Conservation (phyloP, 2,797 vertebrate species). For the Limnodromus scolopaceus region DNA sequence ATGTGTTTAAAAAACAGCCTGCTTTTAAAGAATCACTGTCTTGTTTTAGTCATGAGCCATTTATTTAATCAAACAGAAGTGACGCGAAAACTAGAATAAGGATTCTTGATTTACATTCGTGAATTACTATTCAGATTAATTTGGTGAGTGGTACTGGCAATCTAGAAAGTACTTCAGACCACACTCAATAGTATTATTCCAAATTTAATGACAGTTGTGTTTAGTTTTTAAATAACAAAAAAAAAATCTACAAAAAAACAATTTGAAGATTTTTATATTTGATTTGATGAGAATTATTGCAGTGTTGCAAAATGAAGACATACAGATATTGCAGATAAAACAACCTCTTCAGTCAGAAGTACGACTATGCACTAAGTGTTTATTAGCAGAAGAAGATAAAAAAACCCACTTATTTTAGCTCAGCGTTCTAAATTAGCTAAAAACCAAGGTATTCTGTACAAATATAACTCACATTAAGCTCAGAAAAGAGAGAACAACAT, state of each 20-base stretch:
- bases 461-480: background rate
- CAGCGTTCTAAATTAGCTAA: background rate
- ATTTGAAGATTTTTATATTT: background rate
- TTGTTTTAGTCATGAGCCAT: background rate
- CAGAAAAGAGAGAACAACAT: background rate
- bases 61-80: background rate
- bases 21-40: background rate
- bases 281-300: background rate
- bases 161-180: background rate
- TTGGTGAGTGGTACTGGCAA: background rate
- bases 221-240: background rate
- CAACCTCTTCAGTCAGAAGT: background rate
- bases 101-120: background rate
- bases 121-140: background rate
- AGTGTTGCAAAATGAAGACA: background rate
- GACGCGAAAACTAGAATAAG: background rate
- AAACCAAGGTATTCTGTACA: background rate
- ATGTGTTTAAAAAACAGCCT: rapidly evolving
- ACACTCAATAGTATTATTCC: background rate
- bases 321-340: background rate
- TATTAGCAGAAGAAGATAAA: background rate
- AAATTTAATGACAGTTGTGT: background rate
- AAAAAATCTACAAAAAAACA: background rate
- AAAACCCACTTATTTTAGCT: rapidly evolving
- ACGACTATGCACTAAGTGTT: background rate